Percentiles rank a stretch among this genome's conserved stretches.
Evolutionary conservation across 2,113 vertebrate species (phyloP).

Genomic region (Podarcis muralis): DNA sequence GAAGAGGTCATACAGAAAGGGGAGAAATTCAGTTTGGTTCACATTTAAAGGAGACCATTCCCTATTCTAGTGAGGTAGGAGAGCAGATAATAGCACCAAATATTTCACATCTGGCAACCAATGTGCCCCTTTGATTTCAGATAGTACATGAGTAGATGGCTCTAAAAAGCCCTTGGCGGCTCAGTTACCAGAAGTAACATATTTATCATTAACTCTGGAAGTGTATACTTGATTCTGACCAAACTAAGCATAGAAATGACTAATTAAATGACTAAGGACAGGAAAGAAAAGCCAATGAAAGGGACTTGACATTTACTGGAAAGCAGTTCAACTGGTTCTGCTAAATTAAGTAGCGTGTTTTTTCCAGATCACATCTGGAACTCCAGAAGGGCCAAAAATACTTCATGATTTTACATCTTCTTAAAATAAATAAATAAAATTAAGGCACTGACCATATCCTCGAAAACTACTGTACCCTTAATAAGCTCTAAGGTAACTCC

Average conservation of each 20-base stretch:
- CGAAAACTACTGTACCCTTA: not conserved
- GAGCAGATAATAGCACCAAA: too few species aligned
- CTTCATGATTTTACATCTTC: not conserved
- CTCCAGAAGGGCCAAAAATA: not conserved
- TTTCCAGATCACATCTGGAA: not conserved
- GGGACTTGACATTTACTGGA: not conserved
- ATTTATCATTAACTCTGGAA: too few species aligned
- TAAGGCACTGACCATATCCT: not conserved
- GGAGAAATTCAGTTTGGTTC: too few species aligned
- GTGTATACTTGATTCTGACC: too few species aligned
- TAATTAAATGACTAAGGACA: not conserved
- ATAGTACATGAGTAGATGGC: too few species aligned
- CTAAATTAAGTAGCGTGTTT: not conserved
- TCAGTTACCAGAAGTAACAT: too few species aligned
- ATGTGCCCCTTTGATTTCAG: too few species aligned
- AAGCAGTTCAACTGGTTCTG: not conserved
- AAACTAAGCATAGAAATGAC: not conserved
- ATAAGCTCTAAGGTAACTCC: slow-evolving; percentile 9
- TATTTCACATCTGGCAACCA: too few species aligned
- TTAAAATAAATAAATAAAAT: not conserved
- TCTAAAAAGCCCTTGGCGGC: too few species aligned
- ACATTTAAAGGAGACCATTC: too few species aligned
- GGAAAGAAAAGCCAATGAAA: not conserved
- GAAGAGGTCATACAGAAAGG: not conserved
- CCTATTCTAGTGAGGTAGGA: too few species aligned